Percentiles rank a stretch among this genome's conserved stretches.
Conservation (phyloP, 2,797 vertebrate genomes). For the Notamacropus eugenii region DNA sequence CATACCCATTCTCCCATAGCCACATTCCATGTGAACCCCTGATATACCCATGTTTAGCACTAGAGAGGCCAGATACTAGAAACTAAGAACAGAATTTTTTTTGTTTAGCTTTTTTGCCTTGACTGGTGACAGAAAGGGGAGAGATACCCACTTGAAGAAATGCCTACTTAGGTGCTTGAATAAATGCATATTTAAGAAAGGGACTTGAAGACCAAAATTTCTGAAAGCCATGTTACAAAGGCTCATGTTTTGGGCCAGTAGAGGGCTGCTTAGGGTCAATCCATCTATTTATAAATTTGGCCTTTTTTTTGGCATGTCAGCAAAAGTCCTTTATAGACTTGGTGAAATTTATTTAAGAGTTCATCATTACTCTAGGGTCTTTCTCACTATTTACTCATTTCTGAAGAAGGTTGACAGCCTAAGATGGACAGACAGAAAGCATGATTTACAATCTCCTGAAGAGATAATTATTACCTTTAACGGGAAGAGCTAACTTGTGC, state of each 20-base stretch:
- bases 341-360: neutral
- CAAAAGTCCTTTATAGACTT: neutral
- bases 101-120: neutral
- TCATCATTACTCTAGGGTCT: neutral
- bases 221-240: neutral
- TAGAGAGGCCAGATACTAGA: neutral
- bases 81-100: neutral
- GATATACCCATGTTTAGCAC: neutral
- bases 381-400: neutral
- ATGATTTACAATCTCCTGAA: slow-evolving; percentile 69
- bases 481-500: slow-evolving; percentile 60
- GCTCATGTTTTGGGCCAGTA: neutral
- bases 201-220: neutral
- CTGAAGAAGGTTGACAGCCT: neutral
- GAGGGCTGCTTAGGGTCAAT: neutral
- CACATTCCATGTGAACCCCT: neutral
- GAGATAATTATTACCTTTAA: slow-evolving; percentile 63
- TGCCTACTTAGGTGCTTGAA: neutral
- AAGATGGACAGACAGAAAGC: neutral
- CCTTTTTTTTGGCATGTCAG: neutral
- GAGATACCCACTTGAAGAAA: neutral
- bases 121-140: neutral
- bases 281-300: neutral
- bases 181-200: neutral
- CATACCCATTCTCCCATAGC: neutral